phyloP scores from a whole-genome alignment of 2,113 vertebrate genomes.

The Plotosus lineatus region DNA sequence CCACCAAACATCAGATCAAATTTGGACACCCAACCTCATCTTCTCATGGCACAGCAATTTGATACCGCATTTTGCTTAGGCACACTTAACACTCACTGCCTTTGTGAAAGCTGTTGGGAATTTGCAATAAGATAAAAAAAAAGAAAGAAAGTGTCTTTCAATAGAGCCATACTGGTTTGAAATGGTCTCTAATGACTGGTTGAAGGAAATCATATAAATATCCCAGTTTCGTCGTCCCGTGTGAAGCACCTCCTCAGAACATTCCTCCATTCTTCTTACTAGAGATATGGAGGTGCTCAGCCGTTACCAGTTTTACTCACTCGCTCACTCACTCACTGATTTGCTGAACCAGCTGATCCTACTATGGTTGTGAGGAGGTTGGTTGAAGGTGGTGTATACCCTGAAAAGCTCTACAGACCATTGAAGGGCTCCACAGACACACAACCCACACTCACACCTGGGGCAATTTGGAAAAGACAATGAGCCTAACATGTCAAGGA shows the following conservation, averaged over 20 bases:
- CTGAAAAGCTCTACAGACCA: too few species aligned
- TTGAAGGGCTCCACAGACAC: too few species aligned
- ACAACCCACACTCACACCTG: too few species aligned
- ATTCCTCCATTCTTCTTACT: neutral
- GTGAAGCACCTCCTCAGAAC: neutral
- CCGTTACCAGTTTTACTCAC: neutral
- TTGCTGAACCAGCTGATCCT: too few species aligned
- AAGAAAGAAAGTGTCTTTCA: neutral
- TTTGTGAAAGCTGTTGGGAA: neutral
- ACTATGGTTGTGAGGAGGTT: too few species aligned
- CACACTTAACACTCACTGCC: neutral
- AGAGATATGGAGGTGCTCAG: neutral
- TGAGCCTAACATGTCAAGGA: too few species aligned
- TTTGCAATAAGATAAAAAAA: neutral
- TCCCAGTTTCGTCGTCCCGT: neutral
- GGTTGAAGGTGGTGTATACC: too few species aligned
- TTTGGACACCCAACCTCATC: neutral
- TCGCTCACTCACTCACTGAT: too few species aligned
- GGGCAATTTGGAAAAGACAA: too few species aligned
- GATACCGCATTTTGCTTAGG: neutral
- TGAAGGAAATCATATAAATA: neutral
- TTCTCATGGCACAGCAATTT: constrained; percentile 26
- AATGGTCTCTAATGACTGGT: neutral
- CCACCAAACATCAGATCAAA: constrained; percentile 19
- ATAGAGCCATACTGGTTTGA: neutral